Base-by-base conservation (phyloP, 1,140 invertebrate genomes). In the Drosophila kurseongensis region DNA sequence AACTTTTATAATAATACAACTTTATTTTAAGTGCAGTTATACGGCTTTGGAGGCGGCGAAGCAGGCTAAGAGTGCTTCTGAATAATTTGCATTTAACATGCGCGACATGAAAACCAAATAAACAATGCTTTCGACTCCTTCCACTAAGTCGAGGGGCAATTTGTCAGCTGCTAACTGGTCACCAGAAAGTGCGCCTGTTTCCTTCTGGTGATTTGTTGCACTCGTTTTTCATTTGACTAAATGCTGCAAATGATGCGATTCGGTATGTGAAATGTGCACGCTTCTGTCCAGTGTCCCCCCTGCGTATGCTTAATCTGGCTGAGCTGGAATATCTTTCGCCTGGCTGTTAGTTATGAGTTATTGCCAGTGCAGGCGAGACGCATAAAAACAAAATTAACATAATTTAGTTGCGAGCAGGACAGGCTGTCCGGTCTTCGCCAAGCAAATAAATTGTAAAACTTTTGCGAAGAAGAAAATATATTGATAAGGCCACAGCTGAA, bases 71-170 rank as follows among this genome's bases (percentile, higher is more conserved):
- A 62, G 75, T 76, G 68, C 67, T 76, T 73, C 48, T 86, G 83
- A 86, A 88, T 86, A 86, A 86, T 86, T 86, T 86, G 79, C 79
- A 88, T 82, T 86, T 88, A 86, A 86, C 83, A 86, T 86, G 83
- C 83, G 83, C 83, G 83, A 86, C 83, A 86, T 86, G 83, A 86
- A 88, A 86, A 61, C 44, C 83, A 79, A 86, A 86, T 86, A 86
- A 82, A 86, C 83, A 86, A 88, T 60, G 75, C 78, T 80, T 79
- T 82, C 54, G 18, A 14, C 52, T 27, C 60, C 40, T 45, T 29
- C 42, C 29, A 4, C 45, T 27, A 18, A 36, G 59, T 50, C 56
- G 75, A 82, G 82, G 73, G 75, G 78, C 79, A 82, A 88, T 86
- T 86, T 86, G 78, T 86, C 82, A 86, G 60, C 83, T 76, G 83